Evolutionary conservation across 2,113 vertebrate species (phyloP), one percentile per base, ranked within the genome.

Genomic region (Cephalopterus ornatus): DNA sequence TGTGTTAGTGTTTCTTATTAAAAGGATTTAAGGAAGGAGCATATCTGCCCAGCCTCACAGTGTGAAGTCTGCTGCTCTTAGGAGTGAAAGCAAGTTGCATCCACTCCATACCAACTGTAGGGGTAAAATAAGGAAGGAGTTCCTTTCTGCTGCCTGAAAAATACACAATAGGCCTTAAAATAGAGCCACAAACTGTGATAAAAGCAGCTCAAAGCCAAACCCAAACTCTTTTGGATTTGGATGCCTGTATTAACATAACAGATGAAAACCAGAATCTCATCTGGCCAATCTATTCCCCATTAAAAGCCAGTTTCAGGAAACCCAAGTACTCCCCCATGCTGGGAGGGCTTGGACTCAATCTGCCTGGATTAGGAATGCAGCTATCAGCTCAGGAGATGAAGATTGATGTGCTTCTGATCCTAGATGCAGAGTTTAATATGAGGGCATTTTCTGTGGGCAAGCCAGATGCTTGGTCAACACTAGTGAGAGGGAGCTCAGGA

Each of bases 181-280:
- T 72, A n/a, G 56, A 35, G 67, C 35, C 71, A 53, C 39, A 81
- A 81, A 47, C 41, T 73, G 18, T 66, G 49, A 86, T 76, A 93
- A 94, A 90, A 88, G 58, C 84, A 79, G 47, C 39, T 41, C 39
- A 71, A 89, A 94, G 33, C 84, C 72, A 93, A 87, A n/a, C 23
- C 46, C 32, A 72, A 95, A 82, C 76, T 41, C 37, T 80, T 96
- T 93, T 4, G 21, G 28, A 92, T 4, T 4, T 78, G 73, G 41
- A 95, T 19, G 27, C 28, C 62, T 87, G 70, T 85, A 92, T 91
- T 96, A 96, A 78, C 14, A 12, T 12, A 30, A 82, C 42, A 97
- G 95, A 97, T 93, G 91, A 95, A 93, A 97, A 93, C 70, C 94
- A 97, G 91, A 96, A 95, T 89, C 70, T 96, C 26, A 28, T 97